These are phyloP conservation scores for Hemichromis elongatus DNA, from an alignment of 2,113 vertebrate genomes.

Conservation along the genomic window DNA sequence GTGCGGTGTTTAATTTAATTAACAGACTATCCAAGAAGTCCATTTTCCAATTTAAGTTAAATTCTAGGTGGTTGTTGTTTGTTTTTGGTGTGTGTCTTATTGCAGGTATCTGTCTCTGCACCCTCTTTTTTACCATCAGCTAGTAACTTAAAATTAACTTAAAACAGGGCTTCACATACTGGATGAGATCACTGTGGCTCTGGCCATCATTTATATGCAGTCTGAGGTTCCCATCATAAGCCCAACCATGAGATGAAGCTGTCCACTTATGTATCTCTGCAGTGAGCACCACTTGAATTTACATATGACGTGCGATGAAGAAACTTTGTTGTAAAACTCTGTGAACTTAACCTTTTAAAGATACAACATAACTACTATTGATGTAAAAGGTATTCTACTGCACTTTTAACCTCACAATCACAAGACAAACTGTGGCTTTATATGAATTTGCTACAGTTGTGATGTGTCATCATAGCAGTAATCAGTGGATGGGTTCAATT, in stretches of 20 bases:
- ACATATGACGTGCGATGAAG: neutral
- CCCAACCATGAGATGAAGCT: neutral
- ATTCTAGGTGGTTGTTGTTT: too few relatives aligned
- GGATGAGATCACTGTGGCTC: neutral
- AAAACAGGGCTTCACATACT: neutral
- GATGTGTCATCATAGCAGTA: fast-evolving
- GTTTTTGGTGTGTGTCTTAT: too few relatives aligned
- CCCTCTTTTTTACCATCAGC: neutral
- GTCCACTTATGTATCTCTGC: neutral
- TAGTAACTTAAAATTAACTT: neutral
- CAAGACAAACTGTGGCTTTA: neutral
- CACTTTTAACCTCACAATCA: neutral
- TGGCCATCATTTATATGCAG: fast-evolving
- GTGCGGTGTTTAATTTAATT: too few relatives aligned
- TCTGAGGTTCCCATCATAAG: neutral
- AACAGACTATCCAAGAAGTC: too few relatives aligned
- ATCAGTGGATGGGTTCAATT: neutral
- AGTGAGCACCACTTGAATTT: neutral
- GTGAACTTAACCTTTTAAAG: neutral
- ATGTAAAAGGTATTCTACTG: neutral
- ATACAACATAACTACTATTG: neutral
- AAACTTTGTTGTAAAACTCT: neutral
- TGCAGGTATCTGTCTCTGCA: too few relatives aligned
- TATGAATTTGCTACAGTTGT: neutral
- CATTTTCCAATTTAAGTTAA: too few relatives aligned